Conservation (phyloP, 2,113 vertebrate genomes). For the Egretta garzetta region DNA sequence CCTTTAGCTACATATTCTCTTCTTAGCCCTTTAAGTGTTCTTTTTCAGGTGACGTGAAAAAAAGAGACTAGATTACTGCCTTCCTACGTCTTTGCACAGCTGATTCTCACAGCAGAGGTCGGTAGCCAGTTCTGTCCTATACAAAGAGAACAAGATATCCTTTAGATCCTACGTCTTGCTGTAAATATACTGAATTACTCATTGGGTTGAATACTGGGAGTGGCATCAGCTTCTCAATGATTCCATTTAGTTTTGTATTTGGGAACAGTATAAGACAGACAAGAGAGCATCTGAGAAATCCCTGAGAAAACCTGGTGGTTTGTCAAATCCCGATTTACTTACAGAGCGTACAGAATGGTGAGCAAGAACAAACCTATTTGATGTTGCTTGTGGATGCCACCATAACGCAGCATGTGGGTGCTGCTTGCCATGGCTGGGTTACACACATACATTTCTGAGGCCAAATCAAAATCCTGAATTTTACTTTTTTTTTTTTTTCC, state of each 20-base stretch:
- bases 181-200: not conserved
- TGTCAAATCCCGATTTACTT: not conserved
- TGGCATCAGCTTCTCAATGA: not conserved
- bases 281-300: not conserved
- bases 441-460: not conserved
- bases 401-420: rapidly evolving
- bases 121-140: not conserved
- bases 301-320: not conserved
- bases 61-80: not conserved
- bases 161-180: not conserved
- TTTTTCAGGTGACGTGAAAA: not conserved
- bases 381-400: not conserved
- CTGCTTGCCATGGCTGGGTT: not conserved
- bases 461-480: not conserved
- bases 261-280: not conserved
- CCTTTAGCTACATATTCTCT: not conserved
- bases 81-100: not conserved
- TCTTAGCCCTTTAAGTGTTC: not conserved
- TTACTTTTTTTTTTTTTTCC: not conserved
- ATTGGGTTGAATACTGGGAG: not conserved
- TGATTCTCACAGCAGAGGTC: not conserved
- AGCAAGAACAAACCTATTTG: not conserved
- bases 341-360: not conserved
- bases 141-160: not conserved
- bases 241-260: not conserved